phyloP scores from a whole-genome alignment of 2,797 vertebrate genomes.

The Cyclura pinguis region DNA sequence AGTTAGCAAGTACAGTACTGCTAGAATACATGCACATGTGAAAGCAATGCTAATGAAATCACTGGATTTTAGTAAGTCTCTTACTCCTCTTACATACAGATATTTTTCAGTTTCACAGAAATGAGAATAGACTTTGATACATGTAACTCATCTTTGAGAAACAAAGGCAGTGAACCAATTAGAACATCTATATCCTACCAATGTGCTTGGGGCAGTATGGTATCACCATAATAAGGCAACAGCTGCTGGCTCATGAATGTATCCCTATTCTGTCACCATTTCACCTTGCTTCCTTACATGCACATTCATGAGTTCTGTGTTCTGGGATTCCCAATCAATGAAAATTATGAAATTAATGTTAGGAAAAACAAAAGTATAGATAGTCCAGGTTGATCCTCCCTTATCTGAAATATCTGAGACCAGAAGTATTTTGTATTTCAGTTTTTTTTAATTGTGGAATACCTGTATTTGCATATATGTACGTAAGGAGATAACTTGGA shows the following conservation, averaged over 20 bases:
- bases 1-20: neutral
- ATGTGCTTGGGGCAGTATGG: neutral
- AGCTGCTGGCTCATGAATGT: neutral
- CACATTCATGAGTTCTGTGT: neutral
- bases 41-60: slow-evolving; percentile 36
- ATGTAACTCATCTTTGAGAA: neutral
- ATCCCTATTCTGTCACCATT: too few relatives aligned
- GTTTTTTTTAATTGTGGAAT: too few relatives aligned
- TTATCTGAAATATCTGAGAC: too few relatives aligned
- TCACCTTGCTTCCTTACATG: neutral
- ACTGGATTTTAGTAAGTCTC: slow-evolving; percentile 47
- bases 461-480: too few relatives aligned
- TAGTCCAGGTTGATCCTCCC: neutral
- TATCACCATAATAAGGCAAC: neutral
- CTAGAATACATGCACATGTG: rapidly evolving
- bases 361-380: neutral
- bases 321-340: neutral
- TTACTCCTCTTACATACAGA: neutral
- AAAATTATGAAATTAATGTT: neutral
- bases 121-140: neutral
- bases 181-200: too few relatives aligned
- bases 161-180: neutral
- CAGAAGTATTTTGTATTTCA: too few relatives aligned
- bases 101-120: neutral
- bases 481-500: too few relatives aligned